Evolutionary conservation across 2,797 vertebrate species (phyloP).

Genomic region (Peromyscus aztecus): DNA sequence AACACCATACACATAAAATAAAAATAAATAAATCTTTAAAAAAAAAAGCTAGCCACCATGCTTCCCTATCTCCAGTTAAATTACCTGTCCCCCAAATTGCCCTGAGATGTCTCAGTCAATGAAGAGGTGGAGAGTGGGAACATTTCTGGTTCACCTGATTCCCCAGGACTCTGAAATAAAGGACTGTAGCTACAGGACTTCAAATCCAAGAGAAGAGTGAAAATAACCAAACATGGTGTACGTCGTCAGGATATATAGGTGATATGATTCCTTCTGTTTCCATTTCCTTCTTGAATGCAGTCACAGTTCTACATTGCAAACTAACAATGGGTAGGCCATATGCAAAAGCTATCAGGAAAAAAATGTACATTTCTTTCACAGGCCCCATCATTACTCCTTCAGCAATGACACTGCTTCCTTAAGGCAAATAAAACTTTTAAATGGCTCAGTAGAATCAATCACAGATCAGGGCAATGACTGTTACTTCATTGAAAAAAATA

Average conservation of each 20-base stretch:
- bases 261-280: neutral
- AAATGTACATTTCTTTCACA: conserved; percentile 40
- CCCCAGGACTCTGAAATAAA: neutral
- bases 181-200: neutral
- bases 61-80: neutral
- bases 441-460: conserved; percentile 33
- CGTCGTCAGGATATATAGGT: neutral
- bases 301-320: conserved; percentile 44
- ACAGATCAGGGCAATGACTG: neutral
- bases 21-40: neutral
- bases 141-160: neutral
- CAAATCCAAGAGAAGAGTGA: neutral
- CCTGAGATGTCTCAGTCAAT: neutral
- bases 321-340: neutral
- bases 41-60: neutral
- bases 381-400: neutral
- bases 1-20: neutral
- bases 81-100: rapidly evolving
- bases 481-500: conserved; percentile 21
- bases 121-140: neutral
- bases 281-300: neutral
- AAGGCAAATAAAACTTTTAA: conserved; percentile 55
- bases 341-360: conserved; percentile 28
- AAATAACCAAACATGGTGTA: neutral
- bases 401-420: conserved; percentile 50